A percentile compares a stretch with the other conserved stretches of the same genome.
Conservation (phyloP, 2,113 vertebrate genomes). For the Fulica atra region DNA sequence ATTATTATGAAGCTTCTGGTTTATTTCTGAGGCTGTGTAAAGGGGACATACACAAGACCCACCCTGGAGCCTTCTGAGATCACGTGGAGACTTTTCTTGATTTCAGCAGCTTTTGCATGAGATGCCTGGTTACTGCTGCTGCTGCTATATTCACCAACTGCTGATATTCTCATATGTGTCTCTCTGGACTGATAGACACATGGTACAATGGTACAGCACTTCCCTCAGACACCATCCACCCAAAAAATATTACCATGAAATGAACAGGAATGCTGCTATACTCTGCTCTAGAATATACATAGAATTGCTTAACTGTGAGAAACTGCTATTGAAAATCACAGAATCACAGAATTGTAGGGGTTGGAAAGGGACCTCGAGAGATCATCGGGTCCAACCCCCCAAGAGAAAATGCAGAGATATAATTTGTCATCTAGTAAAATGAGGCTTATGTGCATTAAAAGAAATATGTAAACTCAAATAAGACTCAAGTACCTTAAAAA, state of each 20-base stretch:
- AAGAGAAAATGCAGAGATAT: background rate
- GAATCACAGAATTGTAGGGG: too few species aligned
- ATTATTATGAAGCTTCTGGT: background rate
- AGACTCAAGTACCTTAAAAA: background rate
- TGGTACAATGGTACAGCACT: too few species aligned
- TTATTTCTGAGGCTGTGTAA: background rate
- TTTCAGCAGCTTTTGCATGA: background rate
- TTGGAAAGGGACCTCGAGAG: too few species aligned
- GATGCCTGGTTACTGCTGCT: accelerated
- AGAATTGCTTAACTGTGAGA: background rate
- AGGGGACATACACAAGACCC: background rate
- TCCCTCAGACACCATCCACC: too few species aligned
- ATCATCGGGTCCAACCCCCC: too few species aligned
- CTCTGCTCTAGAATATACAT: background rate
- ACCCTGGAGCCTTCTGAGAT: background rate
- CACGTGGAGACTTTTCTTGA: background rate
- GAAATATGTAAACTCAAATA: background rate
- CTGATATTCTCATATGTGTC: background rate
- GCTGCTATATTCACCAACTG: background rate
- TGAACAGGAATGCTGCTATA: background rate
- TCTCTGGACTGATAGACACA: background rate
- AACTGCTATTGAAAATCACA: background rate
- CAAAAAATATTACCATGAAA: background rate
- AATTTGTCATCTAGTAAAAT: background rate
- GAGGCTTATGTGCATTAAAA: background rate